Conservation (phyloP, 2,113 vertebrate species). For the Alligator sinensis region DNA sequence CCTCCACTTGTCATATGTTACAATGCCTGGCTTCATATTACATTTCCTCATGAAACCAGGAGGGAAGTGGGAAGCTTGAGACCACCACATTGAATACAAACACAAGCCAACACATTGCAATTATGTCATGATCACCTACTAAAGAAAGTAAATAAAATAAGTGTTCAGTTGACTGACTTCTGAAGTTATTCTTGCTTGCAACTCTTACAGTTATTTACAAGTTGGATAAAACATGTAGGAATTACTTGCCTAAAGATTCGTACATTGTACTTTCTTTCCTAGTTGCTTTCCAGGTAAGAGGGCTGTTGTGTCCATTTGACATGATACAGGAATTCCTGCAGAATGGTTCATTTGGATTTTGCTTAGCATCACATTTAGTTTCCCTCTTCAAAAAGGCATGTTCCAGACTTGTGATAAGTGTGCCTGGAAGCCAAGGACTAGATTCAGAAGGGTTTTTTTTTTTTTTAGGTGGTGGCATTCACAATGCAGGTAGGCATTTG, state of each 20-base stretch:
- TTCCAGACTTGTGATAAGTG: background rate
- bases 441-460: background rate
- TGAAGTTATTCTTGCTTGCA: fast-evolving
- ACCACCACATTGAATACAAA: fast-evolving
- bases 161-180: background rate
- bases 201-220: background rate
- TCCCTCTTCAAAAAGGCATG: no score
- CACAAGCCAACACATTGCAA: background rate
- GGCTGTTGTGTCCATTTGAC: fast-evolving
- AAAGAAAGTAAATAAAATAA: background rate
- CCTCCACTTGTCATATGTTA: background rate
- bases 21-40: background rate
- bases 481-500: no score
- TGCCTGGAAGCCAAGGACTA: background rate
- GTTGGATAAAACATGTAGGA: background rate
- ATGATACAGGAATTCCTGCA: background rate
- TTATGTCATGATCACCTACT: background rate
- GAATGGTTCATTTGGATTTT: background rate
- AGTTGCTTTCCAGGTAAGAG: background rate
- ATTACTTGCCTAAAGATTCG: background rate
- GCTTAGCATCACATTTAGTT: no score
- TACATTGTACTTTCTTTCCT: background rate
- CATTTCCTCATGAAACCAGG: background rate
- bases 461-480: no score
- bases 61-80: background rate